Conservation (phyloP, 53 echinoderm and acorn worm species). For the Echinarachnius parma region DNA sequence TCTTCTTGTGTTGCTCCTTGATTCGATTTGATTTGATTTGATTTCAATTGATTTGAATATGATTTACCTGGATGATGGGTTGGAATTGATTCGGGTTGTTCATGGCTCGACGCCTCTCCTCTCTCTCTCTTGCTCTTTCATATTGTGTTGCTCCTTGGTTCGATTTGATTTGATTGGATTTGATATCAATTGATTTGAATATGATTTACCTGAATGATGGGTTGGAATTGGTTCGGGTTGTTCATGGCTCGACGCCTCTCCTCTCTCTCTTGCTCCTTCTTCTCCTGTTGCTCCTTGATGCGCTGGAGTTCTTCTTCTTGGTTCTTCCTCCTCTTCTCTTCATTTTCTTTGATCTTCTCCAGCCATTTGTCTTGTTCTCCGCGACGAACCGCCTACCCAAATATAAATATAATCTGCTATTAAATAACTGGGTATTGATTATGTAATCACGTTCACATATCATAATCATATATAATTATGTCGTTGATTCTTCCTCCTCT, state of each 20-base stretch:
- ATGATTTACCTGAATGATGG: constrained; percentile 28
- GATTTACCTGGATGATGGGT: constrained; percentile 24
- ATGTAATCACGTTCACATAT: too few species aligned
- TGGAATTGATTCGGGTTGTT: constrained; percentile 19
- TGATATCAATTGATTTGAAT: too few species aligned
- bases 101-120: constrained; percentile 37
- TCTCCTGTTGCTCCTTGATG: constrained; percentile 1
- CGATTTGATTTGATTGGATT: too few species aligned
- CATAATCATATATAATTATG: too few species aligned
- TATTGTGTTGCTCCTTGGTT: background rate
- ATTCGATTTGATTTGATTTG: too few species aligned
- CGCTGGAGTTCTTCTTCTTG: background rate
- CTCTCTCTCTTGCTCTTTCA: constrained; percentile 36
- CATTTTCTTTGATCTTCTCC: background rate
- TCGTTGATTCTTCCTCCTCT: constrained; percentile 1
- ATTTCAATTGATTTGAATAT: too few species aligned
- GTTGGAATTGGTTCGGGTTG: constrained; percentile 20
- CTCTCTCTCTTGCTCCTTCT: constrained; percentile 37
- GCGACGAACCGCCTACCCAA: too few species aligned
- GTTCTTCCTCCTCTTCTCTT: background rate
- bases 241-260: constrained; percentile 33
- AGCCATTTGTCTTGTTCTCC: too few species aligned
- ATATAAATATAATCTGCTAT: too few species aligned
- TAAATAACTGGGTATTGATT: too few species aligned
- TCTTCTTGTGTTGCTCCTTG: constrained; percentile 10